phyloP scores from a whole-genome alignment of 2,797 vertebrate species.

The Cryptoblepharus egeriae region DNA sequence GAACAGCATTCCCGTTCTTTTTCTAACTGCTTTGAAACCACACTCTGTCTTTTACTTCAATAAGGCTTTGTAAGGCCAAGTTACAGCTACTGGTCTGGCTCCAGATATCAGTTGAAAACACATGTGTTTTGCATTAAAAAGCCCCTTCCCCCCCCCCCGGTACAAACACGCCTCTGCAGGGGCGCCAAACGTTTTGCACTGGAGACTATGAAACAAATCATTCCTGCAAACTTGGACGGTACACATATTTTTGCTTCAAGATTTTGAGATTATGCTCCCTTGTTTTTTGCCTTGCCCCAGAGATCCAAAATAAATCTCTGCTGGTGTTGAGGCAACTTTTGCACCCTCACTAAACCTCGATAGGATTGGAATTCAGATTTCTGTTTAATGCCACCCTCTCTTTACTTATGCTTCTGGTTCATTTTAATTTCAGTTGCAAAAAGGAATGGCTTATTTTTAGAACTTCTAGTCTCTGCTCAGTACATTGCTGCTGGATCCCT shows the following conservation, averaged over 20 bases:
- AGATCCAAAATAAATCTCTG: rapidly evolving
- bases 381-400: constrained; percentile 41
- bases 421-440: constrained; percentile 57
- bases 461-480: constrained; percentile 56
- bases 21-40: constrained; percentile 80
- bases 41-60: constrained; percentile 77
- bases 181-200: constrained; percentile 39
- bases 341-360: constrained; percentile 19
- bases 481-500: constrained; percentile 58
- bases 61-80: constrained; percentile 79
- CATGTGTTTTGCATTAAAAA: constrained; percentile 73
- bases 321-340: background rate
- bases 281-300: background rate
- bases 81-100: constrained; percentile 82
- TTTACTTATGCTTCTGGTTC: constrained; percentile 57
- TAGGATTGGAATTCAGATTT: constrained; percentile 44
- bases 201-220: constrained; percentile 18
- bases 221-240: constrained; percentile 9
- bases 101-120: constrained; percentile 86
- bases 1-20: constrained; percentile 82
- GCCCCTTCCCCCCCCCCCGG: constrained; percentile 50
- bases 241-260: constrained; percentile 14
- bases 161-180: constrained; percentile 11
- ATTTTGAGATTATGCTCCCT: background rate
- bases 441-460: constrained; percentile 74